These are phyloP conservation scores for Drosophila setosimentum DNA, from an alignment of 2,888 invertebrate genomes.

Conservation along the genomic window DNA sequence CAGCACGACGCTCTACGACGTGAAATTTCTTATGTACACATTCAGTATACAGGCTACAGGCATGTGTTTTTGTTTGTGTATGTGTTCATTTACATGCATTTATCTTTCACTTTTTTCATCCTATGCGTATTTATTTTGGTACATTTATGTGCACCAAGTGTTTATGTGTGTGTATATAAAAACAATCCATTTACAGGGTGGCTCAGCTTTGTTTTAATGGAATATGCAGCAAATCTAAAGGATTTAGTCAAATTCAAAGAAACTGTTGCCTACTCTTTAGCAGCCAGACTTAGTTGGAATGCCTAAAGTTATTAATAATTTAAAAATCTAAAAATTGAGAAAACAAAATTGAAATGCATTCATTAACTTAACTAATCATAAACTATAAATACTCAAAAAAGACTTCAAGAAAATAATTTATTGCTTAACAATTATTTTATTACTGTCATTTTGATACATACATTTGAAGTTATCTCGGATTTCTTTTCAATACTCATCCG, in stretches of 20 bases:
- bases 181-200: conserved; percentile 74
- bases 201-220: conserved; percentile 26
- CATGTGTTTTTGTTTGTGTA: conserved; percentile 41
- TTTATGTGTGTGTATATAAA: conserved; percentile 49
- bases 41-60: conserved; percentile 48
- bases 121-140: conserved; percentile 78
- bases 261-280: conserved; percentile 30
- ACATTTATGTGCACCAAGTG: conserved; percentile 30
- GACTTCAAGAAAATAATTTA: not conserved
- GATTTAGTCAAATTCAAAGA: conserved; percentile 4
- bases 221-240: conserved; percentile 2
- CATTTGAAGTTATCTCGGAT: not conserved
- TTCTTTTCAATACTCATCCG: not conserved
- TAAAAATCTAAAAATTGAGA: not conserved
- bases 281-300: not conserved
- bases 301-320: not conserved
- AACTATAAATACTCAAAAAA: not conserved
- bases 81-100: conserved; percentile 72
- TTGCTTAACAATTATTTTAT: not conserved
- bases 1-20: conserved; percentile 22
- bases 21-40: conserved; percentile 61
- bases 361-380: not conserved
- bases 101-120: conserved; percentile 74
- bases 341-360: not conserved
- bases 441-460: not conserved